Conservation (phyloP, 2,888 invertebrate genomes). For the Nasonia oneida region DNA sequence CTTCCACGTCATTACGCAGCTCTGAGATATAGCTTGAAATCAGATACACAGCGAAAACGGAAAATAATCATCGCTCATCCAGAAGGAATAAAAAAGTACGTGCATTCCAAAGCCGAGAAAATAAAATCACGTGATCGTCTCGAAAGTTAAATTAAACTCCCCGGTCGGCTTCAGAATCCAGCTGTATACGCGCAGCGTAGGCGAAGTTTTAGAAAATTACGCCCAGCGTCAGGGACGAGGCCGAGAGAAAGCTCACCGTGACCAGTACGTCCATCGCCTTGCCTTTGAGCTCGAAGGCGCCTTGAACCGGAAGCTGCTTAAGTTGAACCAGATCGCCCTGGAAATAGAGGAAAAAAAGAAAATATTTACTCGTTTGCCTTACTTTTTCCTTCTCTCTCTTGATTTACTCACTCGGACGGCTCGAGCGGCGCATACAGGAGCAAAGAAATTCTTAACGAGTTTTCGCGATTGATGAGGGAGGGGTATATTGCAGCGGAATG, state of each 20-base stretch:
- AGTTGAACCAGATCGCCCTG: constrained; percentile 95
- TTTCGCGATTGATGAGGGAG: neutral
- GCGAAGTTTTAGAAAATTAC: neutral
- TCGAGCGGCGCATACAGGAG: neutral
- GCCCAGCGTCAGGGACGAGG: neutral
- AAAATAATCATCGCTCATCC: no score
- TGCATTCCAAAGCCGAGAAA: neutral
- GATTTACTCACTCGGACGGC: neutral
- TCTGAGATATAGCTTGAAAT: no score
- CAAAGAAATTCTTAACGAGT: neutral
- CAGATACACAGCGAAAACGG: no score
- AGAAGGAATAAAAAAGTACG: neutral
- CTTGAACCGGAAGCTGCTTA: constrained; percentile 86
- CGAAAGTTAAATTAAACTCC: neutral
- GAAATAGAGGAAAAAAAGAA: constrained; percentile 68
- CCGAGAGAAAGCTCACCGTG: constrained; percentile 78
- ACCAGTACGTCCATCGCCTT: constrained; percentile 90
- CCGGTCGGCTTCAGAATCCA: neutral
- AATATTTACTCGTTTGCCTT: constrained; percentile 32
- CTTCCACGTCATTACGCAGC: no score
- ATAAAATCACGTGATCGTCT: neutral
- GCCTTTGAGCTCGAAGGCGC: constrained; percentile 87
- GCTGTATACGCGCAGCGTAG: neutral
- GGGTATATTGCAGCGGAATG: neutral
- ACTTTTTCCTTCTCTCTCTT: neutral